Evolutionary conservation across 2,113 vertebrate species (phyloP).

Genomic region (Herpailurus yagouaroundi): DNA sequence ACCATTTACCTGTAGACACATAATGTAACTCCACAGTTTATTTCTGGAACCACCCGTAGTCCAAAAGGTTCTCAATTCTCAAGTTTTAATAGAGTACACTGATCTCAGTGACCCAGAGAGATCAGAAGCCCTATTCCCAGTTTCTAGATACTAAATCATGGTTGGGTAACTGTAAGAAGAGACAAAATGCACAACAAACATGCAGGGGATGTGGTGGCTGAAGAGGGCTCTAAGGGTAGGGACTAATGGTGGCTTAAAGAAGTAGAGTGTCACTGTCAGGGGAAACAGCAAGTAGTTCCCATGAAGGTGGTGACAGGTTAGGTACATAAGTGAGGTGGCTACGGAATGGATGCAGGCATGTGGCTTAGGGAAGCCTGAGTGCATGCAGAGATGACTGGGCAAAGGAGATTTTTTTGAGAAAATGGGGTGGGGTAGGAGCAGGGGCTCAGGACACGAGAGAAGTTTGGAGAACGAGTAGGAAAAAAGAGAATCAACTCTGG

Average conservation of each 20-base stretch:
- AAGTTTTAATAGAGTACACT: not conserved
- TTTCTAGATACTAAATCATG: not conserved
- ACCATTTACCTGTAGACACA: not conserved
- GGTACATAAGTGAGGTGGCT: not conserved
- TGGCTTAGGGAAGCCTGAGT: not conserved
- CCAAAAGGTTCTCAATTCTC: conserved; percentile 16
- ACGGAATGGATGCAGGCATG: not conserved
- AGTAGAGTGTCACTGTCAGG: not conserved
- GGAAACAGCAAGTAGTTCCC: not conserved
- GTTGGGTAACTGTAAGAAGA: not conserved
- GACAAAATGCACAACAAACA: not conserved
- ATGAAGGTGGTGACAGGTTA: not conserved
- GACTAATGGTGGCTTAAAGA: not conserved
- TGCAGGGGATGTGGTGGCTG: not conserved
- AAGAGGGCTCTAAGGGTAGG: not conserved
- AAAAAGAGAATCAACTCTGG: conserved; percentile 27
- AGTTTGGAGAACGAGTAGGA: not conserved
- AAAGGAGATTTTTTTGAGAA: not conserved
- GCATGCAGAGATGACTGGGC: conserved; percentile 71
- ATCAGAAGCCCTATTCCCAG: conserved; percentile 10
- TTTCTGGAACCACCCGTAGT: conserved; percentile 10
- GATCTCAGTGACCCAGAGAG: not conserved
- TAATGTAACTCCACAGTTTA: not conserved
- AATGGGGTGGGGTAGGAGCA: not conserved
- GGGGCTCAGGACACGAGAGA: not conserved